phyloP scores from a whole-genome alignment of 2,888 invertebrate species.

The Liodrosophila aerea region DNA sequence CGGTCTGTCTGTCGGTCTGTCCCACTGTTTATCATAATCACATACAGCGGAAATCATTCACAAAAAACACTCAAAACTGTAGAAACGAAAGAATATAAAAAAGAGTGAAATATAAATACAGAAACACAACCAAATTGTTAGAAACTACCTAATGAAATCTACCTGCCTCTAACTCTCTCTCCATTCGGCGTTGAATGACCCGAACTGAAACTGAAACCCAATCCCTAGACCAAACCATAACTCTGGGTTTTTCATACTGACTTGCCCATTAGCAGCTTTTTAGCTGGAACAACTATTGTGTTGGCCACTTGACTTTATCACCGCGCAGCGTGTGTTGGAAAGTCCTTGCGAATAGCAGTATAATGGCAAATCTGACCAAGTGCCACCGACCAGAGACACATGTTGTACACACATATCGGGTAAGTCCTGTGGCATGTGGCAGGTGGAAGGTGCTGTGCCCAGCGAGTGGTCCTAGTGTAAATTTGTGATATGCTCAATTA shows the following conservation, averaged over 20 bases:
- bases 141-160: constrained; percentile 6
- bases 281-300: constrained; percentile 56
- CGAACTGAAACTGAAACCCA: constrained; percentile 34
- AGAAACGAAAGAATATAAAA: constrained; percentile 14
- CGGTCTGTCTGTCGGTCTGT: constrained; percentile 2
- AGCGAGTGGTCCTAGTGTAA: constrained; percentile 41
- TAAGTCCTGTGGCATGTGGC: constrained; percentile 57
- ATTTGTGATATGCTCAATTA: neutral
- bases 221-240: neutral
- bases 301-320: constrained; percentile 66
- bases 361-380: neutral
- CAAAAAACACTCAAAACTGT: constrained; percentile 20
- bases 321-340: constrained; percentile 55
- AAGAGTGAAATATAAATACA: constrained; percentile 10
- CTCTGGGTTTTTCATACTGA: constrained; percentile 20
- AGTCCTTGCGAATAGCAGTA: constrained; percentile 49
- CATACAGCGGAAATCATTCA: constrained; percentile 63
- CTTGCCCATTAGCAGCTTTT: constrained; percentile 63
- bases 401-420: constrained; percentile 48
- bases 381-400: constrained; percentile 36
- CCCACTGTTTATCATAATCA: constrained; percentile 58
- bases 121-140: constrained; percentile 17
- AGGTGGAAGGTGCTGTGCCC: constrained; percentile 25
- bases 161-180: constrained; percentile 28
- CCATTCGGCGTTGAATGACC: constrained; percentile 70